A percentile compares a stretch with the other conserved stretches of the same genome.
Conservation (phyloP, 2,888 invertebrate genomes). For the Diachrysia chrysitis region DNA sequence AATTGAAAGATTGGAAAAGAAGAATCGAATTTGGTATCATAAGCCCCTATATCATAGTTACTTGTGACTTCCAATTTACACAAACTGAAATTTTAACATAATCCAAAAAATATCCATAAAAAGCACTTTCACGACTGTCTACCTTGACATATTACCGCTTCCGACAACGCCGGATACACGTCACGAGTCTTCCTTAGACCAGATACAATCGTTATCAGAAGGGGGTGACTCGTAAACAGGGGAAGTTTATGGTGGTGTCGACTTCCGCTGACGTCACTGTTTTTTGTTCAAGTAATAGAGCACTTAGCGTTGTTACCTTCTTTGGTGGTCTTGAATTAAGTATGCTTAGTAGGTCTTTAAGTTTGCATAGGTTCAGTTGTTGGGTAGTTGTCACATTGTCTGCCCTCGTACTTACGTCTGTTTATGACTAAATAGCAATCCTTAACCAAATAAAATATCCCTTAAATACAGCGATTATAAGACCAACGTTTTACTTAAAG, state of each 20-base stretch:
- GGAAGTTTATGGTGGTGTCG: slow-evolving; percentile 55
- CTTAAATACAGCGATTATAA: no score
- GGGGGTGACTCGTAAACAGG: slow-evolving; percentile 56
- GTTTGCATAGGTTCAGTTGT: neutral
- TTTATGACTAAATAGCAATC: no score
- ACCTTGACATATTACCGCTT: slow-evolving; percentile 56
- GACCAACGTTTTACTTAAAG: no score
- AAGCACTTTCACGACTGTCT: slow-evolving; percentile 18
- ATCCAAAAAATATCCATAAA: neutral
- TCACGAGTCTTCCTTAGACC: slow-evolving; percentile 50
- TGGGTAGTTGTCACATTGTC: no score
- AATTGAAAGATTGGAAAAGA: no score
- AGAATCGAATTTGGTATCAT: no score
- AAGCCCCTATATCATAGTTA: no score
- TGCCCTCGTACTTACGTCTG: no score
- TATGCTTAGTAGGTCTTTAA: neutral
- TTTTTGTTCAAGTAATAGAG: slow-evolving; percentile 51
- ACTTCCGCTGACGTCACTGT: slow-evolving; percentile 53
- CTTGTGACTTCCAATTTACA: slow-evolving; percentile 14
- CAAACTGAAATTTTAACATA: neutral
- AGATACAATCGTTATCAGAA: slow-evolving; percentile 57
- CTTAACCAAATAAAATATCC: no score
- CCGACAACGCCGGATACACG: slow-evolving; percentile 54
- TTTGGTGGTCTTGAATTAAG: slow-evolving; percentile 37
- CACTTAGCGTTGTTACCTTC: slow-evolving; percentile 34